Conservation (phyloP, 2,888 invertebrate species). For the Metallyticus violacea region DNA sequence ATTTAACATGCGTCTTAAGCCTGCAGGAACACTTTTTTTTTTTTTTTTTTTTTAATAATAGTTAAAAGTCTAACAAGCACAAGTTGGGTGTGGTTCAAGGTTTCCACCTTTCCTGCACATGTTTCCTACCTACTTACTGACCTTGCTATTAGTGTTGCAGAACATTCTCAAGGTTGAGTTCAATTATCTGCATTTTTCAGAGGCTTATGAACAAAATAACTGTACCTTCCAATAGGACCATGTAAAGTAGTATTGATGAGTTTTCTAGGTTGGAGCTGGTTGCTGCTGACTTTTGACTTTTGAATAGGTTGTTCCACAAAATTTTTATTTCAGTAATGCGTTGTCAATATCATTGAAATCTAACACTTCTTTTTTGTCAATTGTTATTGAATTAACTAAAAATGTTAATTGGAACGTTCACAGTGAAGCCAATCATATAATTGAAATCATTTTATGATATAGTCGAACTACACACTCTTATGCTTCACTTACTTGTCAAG, state of each 20-base stretch:
- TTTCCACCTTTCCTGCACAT: neutral
- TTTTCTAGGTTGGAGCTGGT: neutral
- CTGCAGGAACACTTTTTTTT: neutral
- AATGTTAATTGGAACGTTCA: too few relatives aligned
- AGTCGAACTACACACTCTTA: too few relatives aligned
- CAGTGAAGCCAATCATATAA: too few relatives aligned
- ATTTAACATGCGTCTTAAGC: neutral
- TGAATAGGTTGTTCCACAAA: too few relatives aligned
- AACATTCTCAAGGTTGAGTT: neutral
- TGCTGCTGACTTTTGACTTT: too few relatives aligned
- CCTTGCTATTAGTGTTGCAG: neutral
- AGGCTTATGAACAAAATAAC: neutral
- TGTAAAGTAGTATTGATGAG: neutral
- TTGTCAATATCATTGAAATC: too few relatives aligned
- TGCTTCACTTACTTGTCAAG: too few relatives aligned
- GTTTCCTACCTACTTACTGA: neutral
- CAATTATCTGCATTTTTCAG: neutral
- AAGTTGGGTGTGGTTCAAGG: neutral
- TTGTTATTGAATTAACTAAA: too few relatives aligned
- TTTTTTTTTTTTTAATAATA: neutral
- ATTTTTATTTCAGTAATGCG: too few relatives aligned
- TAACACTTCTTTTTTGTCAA: too few relatives aligned
- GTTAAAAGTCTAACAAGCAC: neutral
- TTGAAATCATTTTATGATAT: too few relatives aligned
- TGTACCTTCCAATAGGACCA: neutral